phyloP scores from a whole-genome alignment of 2,888 invertebrate genomes.

The Lacanobia oleracea region DNA sequence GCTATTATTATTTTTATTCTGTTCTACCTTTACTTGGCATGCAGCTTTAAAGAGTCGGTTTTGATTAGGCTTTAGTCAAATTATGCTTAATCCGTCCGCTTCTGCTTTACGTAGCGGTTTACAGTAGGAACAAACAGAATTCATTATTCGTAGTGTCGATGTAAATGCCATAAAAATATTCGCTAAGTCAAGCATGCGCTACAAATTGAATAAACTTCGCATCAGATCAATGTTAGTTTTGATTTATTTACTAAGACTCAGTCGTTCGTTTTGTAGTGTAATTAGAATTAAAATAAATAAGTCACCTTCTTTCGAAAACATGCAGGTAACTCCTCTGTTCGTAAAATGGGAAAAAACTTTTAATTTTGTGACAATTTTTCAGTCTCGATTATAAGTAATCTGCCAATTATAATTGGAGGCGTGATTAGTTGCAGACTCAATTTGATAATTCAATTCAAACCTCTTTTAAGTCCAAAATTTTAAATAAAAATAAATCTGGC shows the following conservation, averaged over 20 bases:
- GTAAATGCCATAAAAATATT: conserved; percentile 17
- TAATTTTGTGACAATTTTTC: not conserved
- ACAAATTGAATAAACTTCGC: conserved; percentile 3
- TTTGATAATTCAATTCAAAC: not conserved
- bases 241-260: not conserved
- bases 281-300: not conserved
- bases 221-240: conserved; percentile 14
- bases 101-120: conserved; percentile 35
- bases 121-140: conserved; percentile 21
- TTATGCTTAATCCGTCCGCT: conserved; percentile 20
- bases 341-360: not conserved
- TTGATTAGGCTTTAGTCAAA: conserved; percentile 28
- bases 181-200: conserved; percentile 15
- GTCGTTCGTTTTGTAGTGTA: conserved; percentile 4
- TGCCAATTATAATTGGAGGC: too few species aligned
- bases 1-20: conserved; percentile 13
- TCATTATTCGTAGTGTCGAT: conserved; percentile 23
- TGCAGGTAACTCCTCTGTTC: not conserved
- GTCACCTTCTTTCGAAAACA: not conserved
- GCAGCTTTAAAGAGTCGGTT: conserved; percentile 14
- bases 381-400: not conserved
- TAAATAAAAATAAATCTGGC: not conserved
- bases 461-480: not conserved
- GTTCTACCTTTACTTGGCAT: conserved; percentile 6
- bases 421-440: not conserved